Percentiles rank a stretch among this genome's conserved stretches.
These are phyloP conservation scores for Stigmatopora nigra DNA, from an alignment of 2,113 vertebrate species.

Conservation along the genomic window DNA sequence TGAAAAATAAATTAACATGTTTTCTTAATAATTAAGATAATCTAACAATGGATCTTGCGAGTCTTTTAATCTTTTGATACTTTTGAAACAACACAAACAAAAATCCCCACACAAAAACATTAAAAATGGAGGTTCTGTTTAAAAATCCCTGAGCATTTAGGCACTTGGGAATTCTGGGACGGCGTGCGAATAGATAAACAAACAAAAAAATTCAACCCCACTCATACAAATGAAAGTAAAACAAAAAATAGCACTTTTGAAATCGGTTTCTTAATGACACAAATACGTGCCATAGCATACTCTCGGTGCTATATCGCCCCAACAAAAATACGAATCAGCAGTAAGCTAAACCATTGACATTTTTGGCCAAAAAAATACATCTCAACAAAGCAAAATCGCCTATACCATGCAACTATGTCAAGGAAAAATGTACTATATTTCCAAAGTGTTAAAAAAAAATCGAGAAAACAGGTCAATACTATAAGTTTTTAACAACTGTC, in stretches of 20 bases:
- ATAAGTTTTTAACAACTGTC: too few relatives aligned
- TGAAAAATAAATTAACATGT: not conserved
- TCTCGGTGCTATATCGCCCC: not conserved
- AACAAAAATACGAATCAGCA: not conserved
- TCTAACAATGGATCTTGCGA: not conserved
- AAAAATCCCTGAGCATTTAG: slow-evolving; percentile 5
- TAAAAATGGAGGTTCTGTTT: not conserved
- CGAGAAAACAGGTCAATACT: too few relatives aligned
- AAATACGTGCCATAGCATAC: not conserved
- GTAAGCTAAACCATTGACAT: not conserved
- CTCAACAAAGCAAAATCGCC: not conserved
- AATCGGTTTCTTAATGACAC: not conserved
- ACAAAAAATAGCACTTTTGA: slow-evolving; percentile 5
- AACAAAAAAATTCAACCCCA: not conserved
- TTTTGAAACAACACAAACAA: not conserved
- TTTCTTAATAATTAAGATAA: not conserved
- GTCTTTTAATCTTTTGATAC: not conserved
- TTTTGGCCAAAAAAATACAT: not conserved
- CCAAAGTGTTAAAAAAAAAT: too few relatives aligned
- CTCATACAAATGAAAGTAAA: not conserved
- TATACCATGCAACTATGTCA: not conserved
- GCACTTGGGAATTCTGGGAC: slow-evolving; percentile 4
- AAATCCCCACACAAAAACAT: not conserved
- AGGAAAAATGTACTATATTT: not conserved
- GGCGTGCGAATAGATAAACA: not conserved